A percentile compares a stretch with the other conserved stretches of the same genome.
Conservation (phyloP, 2,888 invertebrate genomes). For the Atrina japonica region DNA sequence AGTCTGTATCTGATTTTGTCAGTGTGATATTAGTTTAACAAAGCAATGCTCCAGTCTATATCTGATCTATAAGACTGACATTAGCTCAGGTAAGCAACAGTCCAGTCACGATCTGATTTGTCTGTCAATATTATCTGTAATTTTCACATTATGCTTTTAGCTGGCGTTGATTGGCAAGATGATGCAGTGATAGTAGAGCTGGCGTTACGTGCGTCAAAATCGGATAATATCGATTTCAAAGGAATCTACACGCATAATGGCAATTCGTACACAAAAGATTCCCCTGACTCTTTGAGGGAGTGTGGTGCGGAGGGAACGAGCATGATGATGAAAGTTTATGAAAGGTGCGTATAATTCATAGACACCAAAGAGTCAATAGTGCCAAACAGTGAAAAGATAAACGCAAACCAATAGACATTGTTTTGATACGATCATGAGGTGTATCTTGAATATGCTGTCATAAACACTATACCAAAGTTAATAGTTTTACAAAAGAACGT, state of each 20-base stretch:
- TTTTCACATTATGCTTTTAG: no score
- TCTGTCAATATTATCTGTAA: no score
- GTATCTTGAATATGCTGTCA: no score
- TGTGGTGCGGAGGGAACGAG: slow-evolving; percentile 55
- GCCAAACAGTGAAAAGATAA: not conserved
- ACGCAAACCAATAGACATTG: not conserved
- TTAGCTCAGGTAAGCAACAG: no score
- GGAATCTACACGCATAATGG: slow-evolving; percentile 77
- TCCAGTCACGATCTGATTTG: no score
- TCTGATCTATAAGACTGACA: no score
- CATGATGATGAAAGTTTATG: slow-evolving; percentile 55
- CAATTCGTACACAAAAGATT: slow-evolving; percentile 61
- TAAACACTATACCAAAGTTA: no score
- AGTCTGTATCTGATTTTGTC: no score
- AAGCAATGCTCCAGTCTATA: no score
- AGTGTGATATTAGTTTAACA: no score
- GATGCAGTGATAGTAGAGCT: slow-evolving; percentile 78
- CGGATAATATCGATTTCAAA: slow-evolving; percentile 55
- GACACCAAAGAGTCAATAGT: not conserved
- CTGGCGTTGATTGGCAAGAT: slow-evolving; percentile 76
- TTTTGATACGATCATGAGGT: no score
- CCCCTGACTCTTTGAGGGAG: slow-evolving; percentile 48
- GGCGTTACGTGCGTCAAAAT: slow-evolving; percentile 39
- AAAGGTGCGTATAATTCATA: slow-evolving; percentile 49
- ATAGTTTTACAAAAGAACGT: no score